phyloP scores from a whole-genome alignment of 2,888 invertebrate genomes.

The Acleris holmiana region DNA sequence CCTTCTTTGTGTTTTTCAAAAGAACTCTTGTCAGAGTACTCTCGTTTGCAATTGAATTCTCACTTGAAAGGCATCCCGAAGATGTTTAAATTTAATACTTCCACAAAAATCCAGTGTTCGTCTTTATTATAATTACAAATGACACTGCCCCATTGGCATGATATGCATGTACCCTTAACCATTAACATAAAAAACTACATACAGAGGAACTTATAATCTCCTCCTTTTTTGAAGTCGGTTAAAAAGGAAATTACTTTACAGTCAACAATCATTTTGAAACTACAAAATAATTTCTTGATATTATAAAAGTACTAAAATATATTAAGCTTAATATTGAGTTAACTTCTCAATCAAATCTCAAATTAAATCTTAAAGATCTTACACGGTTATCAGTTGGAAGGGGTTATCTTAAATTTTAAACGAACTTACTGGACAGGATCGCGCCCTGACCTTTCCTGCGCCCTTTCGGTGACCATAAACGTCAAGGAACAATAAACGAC shows the following conservation, averaged over 20 bases:
- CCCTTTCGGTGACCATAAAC: conserved; percentile 82
- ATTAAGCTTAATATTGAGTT: neutral
- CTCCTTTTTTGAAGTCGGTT: too few relatives aligned
- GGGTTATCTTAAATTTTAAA: conserved; percentile 48
- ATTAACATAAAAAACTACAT: too few relatives aligned
- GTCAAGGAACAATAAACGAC: conserved; percentile 79
- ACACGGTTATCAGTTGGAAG: conserved; percentile 18
- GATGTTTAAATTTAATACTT: too few relatives aligned
- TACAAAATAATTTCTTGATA: too few relatives aligned
- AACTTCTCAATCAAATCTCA: neutral
- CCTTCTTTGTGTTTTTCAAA: conserved; percentile 40
- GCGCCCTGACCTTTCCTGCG: conserved; percentile 69
- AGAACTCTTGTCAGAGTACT: conserved; percentile 2
- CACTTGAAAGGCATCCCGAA: conserved; percentile 10
- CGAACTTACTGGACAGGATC: conserved; percentile 47
- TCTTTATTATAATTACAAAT: too few relatives aligned
- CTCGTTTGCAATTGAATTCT: conserved; percentile 32
- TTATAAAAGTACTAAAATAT: neutral
- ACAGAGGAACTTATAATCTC: too few relatives aligned
- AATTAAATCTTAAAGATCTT: neutral
- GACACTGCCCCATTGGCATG: too few relatives aligned
- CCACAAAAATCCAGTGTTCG: too few relatives aligned
- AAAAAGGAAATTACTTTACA: too few relatives aligned
- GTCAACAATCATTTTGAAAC: too few relatives aligned
- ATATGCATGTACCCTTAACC: too few relatives aligned